Conservation (phyloP, 2,113 vertebrate species). For the Nothocercus julius region DNA sequence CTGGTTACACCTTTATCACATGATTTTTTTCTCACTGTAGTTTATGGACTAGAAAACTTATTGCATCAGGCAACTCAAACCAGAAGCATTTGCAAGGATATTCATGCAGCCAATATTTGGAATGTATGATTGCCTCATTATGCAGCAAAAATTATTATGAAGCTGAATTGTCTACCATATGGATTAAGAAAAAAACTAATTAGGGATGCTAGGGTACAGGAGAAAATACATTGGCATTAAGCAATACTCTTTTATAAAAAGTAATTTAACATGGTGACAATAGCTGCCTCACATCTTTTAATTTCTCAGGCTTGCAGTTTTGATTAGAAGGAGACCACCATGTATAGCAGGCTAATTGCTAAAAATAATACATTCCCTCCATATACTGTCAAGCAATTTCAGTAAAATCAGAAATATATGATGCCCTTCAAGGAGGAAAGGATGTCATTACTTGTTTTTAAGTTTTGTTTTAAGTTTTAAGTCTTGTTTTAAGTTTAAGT, state of each 20-base stretch:
- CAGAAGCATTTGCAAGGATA: not conserved
- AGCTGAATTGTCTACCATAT: not conserved
- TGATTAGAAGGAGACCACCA: not conserved
- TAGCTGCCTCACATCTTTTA: not conserved
- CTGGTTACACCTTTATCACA: conserved; percentile 16
- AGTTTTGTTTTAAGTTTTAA: not conserved
- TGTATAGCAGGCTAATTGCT: not conserved
- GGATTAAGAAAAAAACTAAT: not conserved
- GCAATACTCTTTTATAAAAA: not conserved
- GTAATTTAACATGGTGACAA: not conserved
- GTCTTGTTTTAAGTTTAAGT: not conserved
- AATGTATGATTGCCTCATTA: not conserved
- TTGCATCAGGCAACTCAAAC: not conserved
- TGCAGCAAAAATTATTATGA: not conserved
- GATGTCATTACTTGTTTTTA: not conserved
- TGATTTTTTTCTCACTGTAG: not conserved
- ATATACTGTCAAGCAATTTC: not conserved
- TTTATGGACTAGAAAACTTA: not conserved
- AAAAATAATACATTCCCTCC: not conserved
- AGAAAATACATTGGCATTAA: not conserved
- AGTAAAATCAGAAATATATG: not conserved
- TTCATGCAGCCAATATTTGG: not conserved
- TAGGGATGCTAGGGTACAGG: accelerated
- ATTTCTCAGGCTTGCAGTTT: not conserved
- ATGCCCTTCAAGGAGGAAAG: not conserved